phyloP scores from a whole-genome alignment of 2,888 invertebrate genomes.

The Agriopis leucophaearia region DNA sequence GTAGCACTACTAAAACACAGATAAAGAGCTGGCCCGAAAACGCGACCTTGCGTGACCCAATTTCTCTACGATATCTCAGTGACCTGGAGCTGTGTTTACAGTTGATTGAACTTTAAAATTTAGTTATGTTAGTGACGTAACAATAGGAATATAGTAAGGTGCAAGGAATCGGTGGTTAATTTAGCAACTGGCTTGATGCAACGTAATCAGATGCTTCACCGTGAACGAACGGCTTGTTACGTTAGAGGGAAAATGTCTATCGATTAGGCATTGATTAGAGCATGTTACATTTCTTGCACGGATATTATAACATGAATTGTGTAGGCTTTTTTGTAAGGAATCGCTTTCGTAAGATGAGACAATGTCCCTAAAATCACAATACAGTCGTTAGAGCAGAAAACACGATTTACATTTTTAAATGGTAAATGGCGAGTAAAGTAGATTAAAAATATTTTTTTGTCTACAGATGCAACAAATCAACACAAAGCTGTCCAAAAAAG shows the following conservation, averaged over 20 bases:
- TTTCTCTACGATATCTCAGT: slow-evolving; percentile 8
- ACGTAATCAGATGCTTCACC: slow-evolving; percentile 34
- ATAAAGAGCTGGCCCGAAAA: slow-evolving; percentile 24
- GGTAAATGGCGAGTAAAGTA: too few species aligned
- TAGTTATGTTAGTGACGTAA: slow-evolving; percentile 34
- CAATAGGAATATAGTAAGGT: slow-evolving; percentile 23
- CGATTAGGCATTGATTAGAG: slow-evolving; percentile 15
- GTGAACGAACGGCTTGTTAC: slow-evolving; percentile 20
- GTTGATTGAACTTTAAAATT: slow-evolving; percentile 37
- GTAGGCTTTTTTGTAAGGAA: background rate
- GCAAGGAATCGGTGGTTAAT: slow-evolving; percentile 23
- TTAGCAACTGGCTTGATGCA: slow-evolving; percentile 22
- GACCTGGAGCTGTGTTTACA: slow-evolving; percentile 19
- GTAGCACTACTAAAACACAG: slow-evolving; percentile 1
- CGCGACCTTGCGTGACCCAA: slow-evolving; percentile 36
- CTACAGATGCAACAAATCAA: slow-evolving; percentile 2
- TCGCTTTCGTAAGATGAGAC: too few species aligned
- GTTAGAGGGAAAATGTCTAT: slow-evolving; percentile 8
- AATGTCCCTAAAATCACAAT: too few species aligned
- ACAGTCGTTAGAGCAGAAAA: too few species aligned
- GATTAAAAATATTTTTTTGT: too few species aligned
- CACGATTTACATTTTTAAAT: too few species aligned
- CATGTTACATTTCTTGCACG: background rate
- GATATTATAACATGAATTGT: background rate
- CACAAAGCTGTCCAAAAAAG: background rate